A percentile compares a stretch with the other conserved stretches of the same genome.
These are phyloP conservation scores for Protonemura montana DNA, from an alignment of 2,888 invertebrate genomes.

Conservation along the genomic window DNA sequence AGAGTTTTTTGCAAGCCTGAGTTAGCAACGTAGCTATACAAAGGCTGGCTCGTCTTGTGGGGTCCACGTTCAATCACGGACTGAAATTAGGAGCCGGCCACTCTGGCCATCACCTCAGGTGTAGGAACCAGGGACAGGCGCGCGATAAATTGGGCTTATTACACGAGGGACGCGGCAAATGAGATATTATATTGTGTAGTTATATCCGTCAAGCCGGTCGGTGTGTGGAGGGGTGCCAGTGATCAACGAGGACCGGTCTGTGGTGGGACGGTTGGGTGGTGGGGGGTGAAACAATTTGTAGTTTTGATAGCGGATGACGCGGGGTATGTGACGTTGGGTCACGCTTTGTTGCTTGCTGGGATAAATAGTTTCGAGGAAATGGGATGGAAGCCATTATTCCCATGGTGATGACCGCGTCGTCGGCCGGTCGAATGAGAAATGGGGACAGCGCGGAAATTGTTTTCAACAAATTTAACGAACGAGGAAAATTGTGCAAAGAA, in stretches of 20 bases:
- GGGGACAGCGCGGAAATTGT: not conserved
- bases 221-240: not conserved
- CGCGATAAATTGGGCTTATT: slow-evolving; percentile 39
- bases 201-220: not conserved
- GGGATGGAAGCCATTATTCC: slow-evolving; percentile 21
- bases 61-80: slow-evolving; percentile 24
- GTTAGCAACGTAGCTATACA: not conserved
- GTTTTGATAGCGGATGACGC: not conserved
- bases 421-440: not conserved
- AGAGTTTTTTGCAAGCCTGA: not conserved
- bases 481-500: not conserved
- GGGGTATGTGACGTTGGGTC: too few species aligned
- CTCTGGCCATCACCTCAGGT: not conserved
- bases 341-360: not conserved
- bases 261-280: too few species aligned
- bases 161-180: slow-evolving; percentile 9
- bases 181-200: slow-evolving; percentile 21
- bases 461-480: not conserved
- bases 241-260: too few species aligned
- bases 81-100: not conserved
- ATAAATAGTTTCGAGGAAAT: slow-evolving; percentile 31
- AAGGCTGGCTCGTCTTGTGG: not conserved
- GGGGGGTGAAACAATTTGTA: slow-evolving; percentile 17
- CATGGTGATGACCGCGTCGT: not conserved
- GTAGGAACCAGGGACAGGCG: not conserved